These are phyloP conservation scores for Brachyistius frenatus DNA, from an alignment of 2,113 vertebrate species.

Conservation along the genomic window DNA sequence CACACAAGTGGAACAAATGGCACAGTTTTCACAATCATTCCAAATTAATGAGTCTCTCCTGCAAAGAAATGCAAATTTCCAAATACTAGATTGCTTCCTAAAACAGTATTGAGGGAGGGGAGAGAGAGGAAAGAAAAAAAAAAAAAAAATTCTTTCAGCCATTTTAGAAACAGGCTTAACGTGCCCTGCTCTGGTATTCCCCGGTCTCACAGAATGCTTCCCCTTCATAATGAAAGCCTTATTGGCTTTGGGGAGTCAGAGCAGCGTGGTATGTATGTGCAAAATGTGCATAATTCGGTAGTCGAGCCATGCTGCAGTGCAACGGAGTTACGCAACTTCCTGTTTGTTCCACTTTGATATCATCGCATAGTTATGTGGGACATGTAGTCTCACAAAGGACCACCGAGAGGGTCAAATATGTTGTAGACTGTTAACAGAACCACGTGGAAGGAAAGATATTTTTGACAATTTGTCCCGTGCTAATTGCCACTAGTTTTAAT, in stretches of 20 bases:
- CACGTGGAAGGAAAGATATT: background rate
- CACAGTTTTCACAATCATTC: slow-evolving; percentile 75
- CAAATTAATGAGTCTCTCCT: slow-evolving; percentile 74
- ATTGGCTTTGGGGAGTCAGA: slow-evolving; percentile 64
- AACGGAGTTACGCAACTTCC: slow-evolving; percentile 63
- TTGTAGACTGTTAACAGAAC: slow-evolving; percentile 15
- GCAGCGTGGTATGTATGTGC: slow-evolving; percentile 59
- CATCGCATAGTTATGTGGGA: slow-evolving; percentile 47
- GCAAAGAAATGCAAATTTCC: slow-evolving; percentile 77
- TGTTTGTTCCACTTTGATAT: slow-evolving; percentile 64
- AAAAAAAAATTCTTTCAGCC: slow-evolving; percentile 58
- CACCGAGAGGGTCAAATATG: slow-evolving; percentile 46
- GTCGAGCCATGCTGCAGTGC: slow-evolving; percentile 26
- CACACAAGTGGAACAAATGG: slow-evolving; percentile 77
- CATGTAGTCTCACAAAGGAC: slow-evolving; percentile 27
- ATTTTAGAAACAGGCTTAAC: slow-evolving; percentile 62
- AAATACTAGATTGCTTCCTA: slow-evolving; percentile 72
- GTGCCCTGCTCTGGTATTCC: slow-evolving; percentile 53
- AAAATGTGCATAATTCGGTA: slow-evolving; percentile 56
- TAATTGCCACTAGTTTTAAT: background rate
- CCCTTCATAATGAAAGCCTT: slow-evolving; percentile 69
- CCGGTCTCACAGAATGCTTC: slow-evolving; percentile 56
- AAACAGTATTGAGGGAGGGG: slow-evolving; percentile 60
- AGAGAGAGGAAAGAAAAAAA: background rate
- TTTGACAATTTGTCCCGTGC: background rate